Percentiles rank a stretch among this genome's conserved stretches.
Conservation (phyloP, 2,888 invertebrate species). For the Halictus ligatus region DNA sequence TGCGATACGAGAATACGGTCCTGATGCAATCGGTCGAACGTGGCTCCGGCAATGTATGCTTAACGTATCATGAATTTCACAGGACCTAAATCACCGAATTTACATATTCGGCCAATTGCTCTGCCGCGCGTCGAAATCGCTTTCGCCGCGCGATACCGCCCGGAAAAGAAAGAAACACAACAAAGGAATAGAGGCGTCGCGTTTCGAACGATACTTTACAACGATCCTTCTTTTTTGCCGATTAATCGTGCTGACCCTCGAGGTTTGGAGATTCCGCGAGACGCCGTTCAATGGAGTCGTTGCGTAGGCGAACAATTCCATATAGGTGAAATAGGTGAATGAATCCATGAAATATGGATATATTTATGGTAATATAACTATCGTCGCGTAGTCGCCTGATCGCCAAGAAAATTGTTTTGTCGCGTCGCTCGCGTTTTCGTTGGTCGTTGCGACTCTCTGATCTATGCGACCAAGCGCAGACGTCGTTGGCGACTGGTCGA, state of each 20-base stretch:
- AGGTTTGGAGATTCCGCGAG: background rate
- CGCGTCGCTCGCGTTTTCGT: too few relatives aligned
- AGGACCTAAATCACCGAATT: constrained; percentile 46
- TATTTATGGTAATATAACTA: too few relatives aligned
- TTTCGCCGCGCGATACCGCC: background rate
- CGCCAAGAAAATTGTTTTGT: too few relatives aligned
- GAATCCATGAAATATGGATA: too few relatives aligned
- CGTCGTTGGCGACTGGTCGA: too few relatives aligned
- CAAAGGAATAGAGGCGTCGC: background rate
- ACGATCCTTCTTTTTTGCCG: background rate
- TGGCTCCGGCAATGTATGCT: constrained; percentile 54
- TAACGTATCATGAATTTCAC: constrained; percentile 65
- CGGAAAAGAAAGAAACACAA: background rate
- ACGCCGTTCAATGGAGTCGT: background rate
- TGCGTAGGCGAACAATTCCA: background rate
- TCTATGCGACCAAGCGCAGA: too few relatives aligned
- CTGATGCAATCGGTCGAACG: constrained; percentile 63
- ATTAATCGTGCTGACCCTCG: background rate
- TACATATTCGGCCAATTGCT: constrained; percentile 34
- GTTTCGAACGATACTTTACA: background rate
- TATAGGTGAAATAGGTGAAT: too few relatives aligned
- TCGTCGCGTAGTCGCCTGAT: too few relatives aligned
- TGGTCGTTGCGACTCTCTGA: too few relatives aligned
- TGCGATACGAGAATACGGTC: constrained; percentile 53
- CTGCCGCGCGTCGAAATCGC: constrained; percentile 5